phyloP scores from a whole-genome alignment of 1,140 invertebrate genomes.

The Eumaeus atala region DNA sequence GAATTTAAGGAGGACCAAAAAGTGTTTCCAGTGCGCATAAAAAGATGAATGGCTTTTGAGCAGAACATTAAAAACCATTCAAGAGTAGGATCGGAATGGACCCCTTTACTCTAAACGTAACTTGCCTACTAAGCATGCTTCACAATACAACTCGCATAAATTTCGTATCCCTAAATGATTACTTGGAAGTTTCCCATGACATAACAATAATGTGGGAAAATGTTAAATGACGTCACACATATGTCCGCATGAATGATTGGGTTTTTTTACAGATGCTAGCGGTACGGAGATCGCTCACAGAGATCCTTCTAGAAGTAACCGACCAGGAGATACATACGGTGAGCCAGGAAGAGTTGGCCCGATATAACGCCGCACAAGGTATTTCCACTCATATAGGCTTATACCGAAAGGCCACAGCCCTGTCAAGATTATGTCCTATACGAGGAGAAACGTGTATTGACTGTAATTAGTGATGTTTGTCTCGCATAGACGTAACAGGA shows the following conservation, averaged over 20 bases:
- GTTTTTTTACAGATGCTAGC: constrained; percentile 83
- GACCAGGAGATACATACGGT: constrained; percentile 89
- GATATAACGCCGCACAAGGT: constrained; percentile 73
- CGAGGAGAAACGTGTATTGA: constrained; percentile 47
- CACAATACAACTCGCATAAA: too few relatives aligned
- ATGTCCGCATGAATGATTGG: constrained; percentile 7
- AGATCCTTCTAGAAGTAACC: constrained; percentile 94
- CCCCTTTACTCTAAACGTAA: too few relatives aligned
- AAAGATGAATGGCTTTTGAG: too few relatives aligned
- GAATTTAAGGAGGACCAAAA: too few relatives aligned
- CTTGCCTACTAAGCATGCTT: too few relatives aligned
- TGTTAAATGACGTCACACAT: not conserved
- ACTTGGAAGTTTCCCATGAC: too few relatives aligned
- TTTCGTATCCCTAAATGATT: too few relatives aligned
- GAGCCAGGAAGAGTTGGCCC: constrained; percentile 81
- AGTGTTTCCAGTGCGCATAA: too few relatives aligned
- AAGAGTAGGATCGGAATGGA: too few relatives aligned
- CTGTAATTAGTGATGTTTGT: constrained; percentile 42
- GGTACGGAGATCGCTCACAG: constrained; percentile 89
- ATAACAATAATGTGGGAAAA: too few relatives aligned
- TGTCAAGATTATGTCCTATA: constrained; percentile 47
- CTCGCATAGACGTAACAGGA: constrained; percentile 13
- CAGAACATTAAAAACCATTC: too few relatives aligned
- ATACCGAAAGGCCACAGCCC: constrained; percentile 47
- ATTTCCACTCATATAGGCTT: constrained; percentile 61